These are phyloP conservation scores for Harmothoe impar DNA, from an alignment of 2,888 invertebrate species.

Conservation along the genomic window DNA sequence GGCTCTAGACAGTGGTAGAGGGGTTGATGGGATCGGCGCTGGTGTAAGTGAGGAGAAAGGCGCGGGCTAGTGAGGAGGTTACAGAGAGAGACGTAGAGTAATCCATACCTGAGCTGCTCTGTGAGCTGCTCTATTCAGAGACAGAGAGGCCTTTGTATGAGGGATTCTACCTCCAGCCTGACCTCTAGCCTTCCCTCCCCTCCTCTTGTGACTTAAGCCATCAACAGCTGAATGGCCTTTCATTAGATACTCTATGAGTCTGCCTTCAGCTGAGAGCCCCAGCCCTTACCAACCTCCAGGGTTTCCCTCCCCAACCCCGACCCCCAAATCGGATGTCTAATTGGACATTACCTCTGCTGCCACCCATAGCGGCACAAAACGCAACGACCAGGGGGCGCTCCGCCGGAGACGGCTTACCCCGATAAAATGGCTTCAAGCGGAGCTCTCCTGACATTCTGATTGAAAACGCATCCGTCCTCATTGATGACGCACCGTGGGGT, in stretches of 20 bases:
- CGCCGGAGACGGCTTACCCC: not conserved
- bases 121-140: not conserved
- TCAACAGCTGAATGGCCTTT: constrained; percentile 22
- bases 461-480: constrained; percentile 53
- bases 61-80: too few relatives aligned
- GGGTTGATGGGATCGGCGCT: too few relatives aligned
- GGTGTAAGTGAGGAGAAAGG: too few relatives aligned
- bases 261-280: not conserved
- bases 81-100: not conserved
- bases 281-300: not conserved
- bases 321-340: constrained; percentile 38
- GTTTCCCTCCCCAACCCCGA: not conserved
- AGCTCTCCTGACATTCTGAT: constrained; percentile 33
- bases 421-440: constrained; percentile 44
- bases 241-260: constrained; percentile 30
- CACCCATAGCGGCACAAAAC: not conserved
- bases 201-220: constrained; percentile 36
- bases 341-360: constrained; percentile 30
- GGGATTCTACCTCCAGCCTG: not conserved
- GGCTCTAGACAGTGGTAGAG: too few relatives aligned
- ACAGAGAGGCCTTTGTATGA: not conserved
- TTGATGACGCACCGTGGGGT: not conserved
- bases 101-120: constrained; percentile 29
- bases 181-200: constrained; percentile 8
- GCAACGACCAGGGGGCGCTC: not conserved